phyloP scores from a whole-genome alignment of 2,797 vertebrate genomes.

The Oophaga sylvatica region DNA sequence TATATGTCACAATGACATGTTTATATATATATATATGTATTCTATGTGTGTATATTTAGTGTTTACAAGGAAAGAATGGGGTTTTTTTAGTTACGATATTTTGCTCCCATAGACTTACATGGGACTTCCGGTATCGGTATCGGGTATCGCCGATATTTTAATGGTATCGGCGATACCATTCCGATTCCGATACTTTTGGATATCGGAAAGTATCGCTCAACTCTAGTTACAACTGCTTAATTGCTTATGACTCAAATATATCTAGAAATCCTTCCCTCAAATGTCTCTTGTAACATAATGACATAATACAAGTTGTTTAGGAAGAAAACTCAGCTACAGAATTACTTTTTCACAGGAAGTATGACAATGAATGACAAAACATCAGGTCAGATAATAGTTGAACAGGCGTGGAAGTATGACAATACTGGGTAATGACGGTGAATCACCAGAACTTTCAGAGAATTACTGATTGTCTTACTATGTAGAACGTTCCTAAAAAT shows the following conservation, averaged over 20 bases:
- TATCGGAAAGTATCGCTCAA: too few relatives aligned
- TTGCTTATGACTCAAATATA: background rate
- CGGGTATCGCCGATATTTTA: too few relatives aligned
- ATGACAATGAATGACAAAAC: constrained; percentile 18
- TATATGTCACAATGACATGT: too few relatives aligned
- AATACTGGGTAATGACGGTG: background rate
- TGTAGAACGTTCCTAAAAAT: background rate
- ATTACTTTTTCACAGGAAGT: background rate
- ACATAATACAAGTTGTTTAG: background rate
- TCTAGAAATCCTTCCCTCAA: background rate
- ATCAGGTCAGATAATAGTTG: background rate
- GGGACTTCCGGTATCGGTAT: too few relatives aligned
- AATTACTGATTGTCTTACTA: background rate
- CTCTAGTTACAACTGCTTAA: too few relatives aligned
- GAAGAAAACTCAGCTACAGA: background rate
- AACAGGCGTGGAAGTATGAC: background rate
- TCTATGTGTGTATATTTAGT: too few relatives aligned
- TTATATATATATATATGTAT: too few relatives aligned
- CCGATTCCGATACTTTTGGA: too few relatives aligned
- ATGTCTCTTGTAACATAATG: background rate
- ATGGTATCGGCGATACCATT: too few relatives aligned
- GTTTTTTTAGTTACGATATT: too few relatives aligned
- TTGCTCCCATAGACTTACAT: too few relatives aligned
- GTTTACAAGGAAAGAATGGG: too few relatives aligned
- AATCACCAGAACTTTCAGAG: background rate